These are phyloP conservation scores for Nesometra sesokonis DNA, from an alignment of 35 echinoderm and acorn worm species.

Conservation along the genomic window DNA sequence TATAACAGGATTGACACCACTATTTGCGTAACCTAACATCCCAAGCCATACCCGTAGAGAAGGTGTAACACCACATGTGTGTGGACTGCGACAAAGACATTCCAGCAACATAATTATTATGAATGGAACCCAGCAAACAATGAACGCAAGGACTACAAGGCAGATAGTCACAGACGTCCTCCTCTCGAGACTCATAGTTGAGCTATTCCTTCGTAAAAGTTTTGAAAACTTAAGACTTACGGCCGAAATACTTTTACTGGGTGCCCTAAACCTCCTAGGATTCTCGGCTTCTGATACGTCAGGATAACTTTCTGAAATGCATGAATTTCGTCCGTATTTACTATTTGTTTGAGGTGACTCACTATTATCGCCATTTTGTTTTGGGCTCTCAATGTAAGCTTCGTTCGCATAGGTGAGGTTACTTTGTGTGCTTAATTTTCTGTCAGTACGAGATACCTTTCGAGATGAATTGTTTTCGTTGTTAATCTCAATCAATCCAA, in stretches of 20 bases:
- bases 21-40: not conserved
- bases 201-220: conserved; percentile 9
- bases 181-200: conserved; percentile 30
- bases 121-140: conserved; percentile 17
- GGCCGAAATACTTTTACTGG: not conserved
- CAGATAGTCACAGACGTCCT: conserved; percentile 49
- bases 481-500: not conserved
- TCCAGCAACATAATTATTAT: not conserved
- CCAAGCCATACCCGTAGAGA: not conserved
- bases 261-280: not conserved
- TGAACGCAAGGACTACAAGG: conserved; percentile 65
- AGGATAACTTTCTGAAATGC: too few relatives aligned
- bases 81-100: not conserved
- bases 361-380: too few relatives aligned
- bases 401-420: not conserved
- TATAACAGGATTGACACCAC: not conserved
- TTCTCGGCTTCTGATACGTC: too few relatives aligned
- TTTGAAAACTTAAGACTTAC: not conserved
- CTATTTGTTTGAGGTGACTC: too few relatives aligned
- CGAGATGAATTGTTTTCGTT: not conserved
- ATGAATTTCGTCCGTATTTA: too few relatives aligned
- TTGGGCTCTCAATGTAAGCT: not conserved
- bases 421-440: not conserved
- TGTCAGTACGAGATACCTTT: not conserved
- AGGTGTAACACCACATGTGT: not conserved